Evolutionary conservation across 2,888 invertebrate genomes (phyloP).

Genomic region (Drosophila conformis): DNA sequence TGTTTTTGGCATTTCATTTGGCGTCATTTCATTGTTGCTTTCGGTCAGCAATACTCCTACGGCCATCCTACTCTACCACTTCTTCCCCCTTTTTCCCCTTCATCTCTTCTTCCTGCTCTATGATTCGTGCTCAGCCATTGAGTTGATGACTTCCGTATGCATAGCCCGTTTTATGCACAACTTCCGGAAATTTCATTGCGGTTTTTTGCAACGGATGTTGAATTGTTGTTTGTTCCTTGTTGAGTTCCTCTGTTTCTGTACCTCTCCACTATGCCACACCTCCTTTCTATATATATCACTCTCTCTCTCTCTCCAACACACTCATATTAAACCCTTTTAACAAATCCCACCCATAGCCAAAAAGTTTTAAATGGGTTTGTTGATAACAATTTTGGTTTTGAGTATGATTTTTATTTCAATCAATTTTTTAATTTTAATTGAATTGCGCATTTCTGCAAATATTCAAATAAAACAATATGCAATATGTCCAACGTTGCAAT

Average conservation of each 20-base stretch:
- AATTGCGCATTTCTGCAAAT: constrained; percentile 32
- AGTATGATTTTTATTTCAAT: neutral
- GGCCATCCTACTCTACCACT: neutral
- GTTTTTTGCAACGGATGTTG: constrained; percentile 70
- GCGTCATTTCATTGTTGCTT: constrained; percentile 67
- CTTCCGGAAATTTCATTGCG: constrained; percentile 83
- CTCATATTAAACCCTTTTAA: neutral
- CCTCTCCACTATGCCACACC: neutral
- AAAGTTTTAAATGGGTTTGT: constrained; percentile 42
- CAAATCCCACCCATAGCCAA: constrained; percentile 14
- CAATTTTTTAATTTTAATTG: constrained; percentile 20
- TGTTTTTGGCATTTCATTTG: constrained; percentile 76
- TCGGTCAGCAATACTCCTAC: constrained; percentile 41
- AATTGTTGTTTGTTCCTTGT: constrained; percentile 47
- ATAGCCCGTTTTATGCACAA: constrained; percentile 83
- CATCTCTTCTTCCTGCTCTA: constrained; percentile 25
- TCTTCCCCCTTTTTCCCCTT: neutral
- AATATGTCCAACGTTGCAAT: neutral
- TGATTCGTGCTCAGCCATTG: constrained; percentile 77
- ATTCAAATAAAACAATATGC: constrained; percentile 25
- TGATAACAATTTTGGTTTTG: constrained; percentile 19
- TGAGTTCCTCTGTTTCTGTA: constrained; percentile 32
- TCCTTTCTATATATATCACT: neutral
- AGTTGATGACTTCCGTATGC: constrained; percentile 84
- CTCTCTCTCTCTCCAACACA: neutral